Evolutionary conservation across 2,888 invertebrate genomes (phyloP).

Genomic region (Barypeithes pellucidus): DNA sequence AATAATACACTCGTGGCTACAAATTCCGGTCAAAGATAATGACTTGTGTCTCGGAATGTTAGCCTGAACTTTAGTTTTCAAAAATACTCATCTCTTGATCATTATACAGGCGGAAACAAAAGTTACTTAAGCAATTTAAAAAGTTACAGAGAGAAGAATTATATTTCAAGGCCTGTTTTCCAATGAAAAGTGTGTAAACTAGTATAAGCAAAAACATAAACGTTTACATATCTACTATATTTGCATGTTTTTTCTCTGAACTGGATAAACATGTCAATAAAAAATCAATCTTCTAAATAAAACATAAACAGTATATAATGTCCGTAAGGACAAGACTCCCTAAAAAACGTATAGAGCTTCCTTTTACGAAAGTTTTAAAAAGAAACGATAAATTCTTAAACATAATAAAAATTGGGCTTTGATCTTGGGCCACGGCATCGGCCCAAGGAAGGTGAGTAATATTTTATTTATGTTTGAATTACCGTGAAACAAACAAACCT

Average conservation of each 20-base stretch:
- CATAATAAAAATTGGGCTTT: slow-evolving; percentile 35
- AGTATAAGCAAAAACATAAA: too few species aligned
- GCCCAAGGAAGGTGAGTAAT: slow-evolving; percentile 24
- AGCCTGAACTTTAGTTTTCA: too few species aligned
- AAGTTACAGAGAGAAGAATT: too few species aligned
- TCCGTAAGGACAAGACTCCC: neutral
- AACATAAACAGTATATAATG: neutral
- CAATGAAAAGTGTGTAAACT: too few species aligned
- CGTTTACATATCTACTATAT: neutral
- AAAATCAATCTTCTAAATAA: neutral
- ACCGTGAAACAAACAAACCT: slow-evolving; percentile 11
- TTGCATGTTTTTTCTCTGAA: neutral
- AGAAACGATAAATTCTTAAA: slow-evolving; percentile 23
- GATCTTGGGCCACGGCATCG: slow-evolving; percentile 36
- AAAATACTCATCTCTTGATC: too few species aligned
- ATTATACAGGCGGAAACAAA: too few species aligned
- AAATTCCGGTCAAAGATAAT: too few species aligned
- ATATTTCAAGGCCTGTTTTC: too few species aligned
- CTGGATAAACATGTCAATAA: too few species aligned
- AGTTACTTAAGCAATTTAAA: too few species aligned
- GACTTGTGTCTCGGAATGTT: too few species aligned
- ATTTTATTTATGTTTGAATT: slow-evolving; percentile 38
- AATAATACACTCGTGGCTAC: too few species aligned
- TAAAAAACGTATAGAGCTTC: neutral
- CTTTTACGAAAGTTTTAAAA: slow-evolving; percentile 1